phyloP scores from a whole-genome alignment of 1,140 invertebrate genomes.

The Lerema accius region DNA sequence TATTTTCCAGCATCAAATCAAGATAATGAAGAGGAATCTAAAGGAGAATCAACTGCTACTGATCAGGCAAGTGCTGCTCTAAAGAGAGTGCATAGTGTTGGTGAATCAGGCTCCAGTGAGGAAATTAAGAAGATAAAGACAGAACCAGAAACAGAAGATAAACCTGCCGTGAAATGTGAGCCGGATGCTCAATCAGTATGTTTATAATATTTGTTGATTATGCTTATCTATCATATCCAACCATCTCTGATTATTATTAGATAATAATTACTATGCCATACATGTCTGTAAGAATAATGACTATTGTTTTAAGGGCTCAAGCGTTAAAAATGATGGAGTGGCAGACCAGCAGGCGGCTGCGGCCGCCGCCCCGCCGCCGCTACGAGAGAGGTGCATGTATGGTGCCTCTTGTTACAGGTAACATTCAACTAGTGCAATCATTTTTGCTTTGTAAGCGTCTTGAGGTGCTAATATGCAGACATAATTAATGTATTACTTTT shows the following conservation, averaged over 20 bases:
- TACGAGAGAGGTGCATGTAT: slow-evolving; percentile 68
- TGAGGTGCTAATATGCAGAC: too few species aligned
- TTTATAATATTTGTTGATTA: too few species aligned
- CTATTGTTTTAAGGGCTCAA: slow-evolving; percentile 26
- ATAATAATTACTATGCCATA: too few species aligned
- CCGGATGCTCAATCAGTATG: slow-evolving; percentile 25
- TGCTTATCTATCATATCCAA: too few species aligned
- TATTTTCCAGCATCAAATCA: background rate
- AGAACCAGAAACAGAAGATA: slow-evolving; percentile 33
- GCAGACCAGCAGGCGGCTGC: slow-evolving; percentile 28
- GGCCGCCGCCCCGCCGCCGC: too few species aligned
- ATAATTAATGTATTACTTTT: too few species aligned
- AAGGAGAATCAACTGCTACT: slow-evolving; percentile 4
- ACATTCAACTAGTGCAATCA: too few species aligned
- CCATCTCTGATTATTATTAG: too few species aligned
- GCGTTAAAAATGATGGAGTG: slow-evolving; percentile 10
- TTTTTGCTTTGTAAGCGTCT: too few species aligned
- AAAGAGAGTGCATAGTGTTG: slow-evolving; percentile 40
- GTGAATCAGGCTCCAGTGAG: background rate
- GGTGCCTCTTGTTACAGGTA: slow-evolving; percentile 73
- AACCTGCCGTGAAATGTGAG: slow-evolving; percentile 3
- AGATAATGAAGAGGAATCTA: background rate
- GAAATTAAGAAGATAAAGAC: slow-evolving; percentile 44
- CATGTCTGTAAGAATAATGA: too few species aligned
- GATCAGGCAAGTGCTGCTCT: background rate